These are phyloP conservation scores for Microctonus hyperodae DNA, from an alignment of 2,888 invertebrate species.

Conservation along the genomic window DNA sequence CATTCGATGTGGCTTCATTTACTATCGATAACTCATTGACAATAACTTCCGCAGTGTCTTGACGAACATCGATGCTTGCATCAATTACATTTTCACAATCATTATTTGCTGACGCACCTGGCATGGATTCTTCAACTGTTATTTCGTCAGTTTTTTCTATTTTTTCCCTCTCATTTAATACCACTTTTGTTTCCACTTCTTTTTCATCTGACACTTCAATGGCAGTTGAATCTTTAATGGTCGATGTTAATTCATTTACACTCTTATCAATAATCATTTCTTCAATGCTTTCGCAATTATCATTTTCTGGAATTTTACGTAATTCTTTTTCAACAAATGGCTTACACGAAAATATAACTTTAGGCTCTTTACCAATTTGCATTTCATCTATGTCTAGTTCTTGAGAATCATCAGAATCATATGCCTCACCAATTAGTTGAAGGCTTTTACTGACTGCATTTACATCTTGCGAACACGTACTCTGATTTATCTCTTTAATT, in stretches of 20 bases:
- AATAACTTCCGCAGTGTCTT: neutral
- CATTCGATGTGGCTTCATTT: neutral
- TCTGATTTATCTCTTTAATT: neutral
- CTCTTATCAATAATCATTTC: neutral
- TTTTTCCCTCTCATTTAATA: neutral
- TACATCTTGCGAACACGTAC: conserved; percentile 22
- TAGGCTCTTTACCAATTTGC: conserved; percentile 19
- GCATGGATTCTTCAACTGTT: neutral
- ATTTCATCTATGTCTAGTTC: conserved; percentile 36
- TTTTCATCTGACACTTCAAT: neutral
- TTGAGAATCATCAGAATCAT: conserved; percentile 54
- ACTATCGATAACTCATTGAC: neutral
- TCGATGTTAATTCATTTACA: neutral
- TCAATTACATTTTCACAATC: neutral
- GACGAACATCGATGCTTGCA: neutral
- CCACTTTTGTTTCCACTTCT: neutral
- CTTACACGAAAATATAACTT: conserved; percentile 23
- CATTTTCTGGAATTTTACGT: neutral
- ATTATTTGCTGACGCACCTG: neutral
- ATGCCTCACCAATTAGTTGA: conserved; percentile 52
- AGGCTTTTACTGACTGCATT: conserved; percentile 46
- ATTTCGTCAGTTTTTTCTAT: neutral
- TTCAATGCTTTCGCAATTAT: neutral
- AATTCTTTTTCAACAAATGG: conserved; percentile 18
- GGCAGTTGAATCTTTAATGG: neutral